Conservation (phyloP, 2,888 invertebrate species). For the Cepaea hortensis region DNA sequence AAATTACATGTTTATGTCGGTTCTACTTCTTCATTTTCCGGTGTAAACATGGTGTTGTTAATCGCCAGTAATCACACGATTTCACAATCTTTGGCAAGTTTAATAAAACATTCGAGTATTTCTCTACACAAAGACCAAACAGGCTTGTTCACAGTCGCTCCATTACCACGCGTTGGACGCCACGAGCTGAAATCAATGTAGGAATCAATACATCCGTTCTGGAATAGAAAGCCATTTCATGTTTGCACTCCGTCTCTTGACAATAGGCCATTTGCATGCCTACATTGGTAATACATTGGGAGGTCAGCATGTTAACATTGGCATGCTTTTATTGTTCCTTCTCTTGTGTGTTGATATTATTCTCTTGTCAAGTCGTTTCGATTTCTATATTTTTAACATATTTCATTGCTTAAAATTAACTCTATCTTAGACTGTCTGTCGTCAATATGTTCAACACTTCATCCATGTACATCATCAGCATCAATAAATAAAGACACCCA, state of each 20-base stretch:
- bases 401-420: too few relatives aligned
- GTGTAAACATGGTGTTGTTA: too few relatives aligned
- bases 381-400: too few relatives aligned
- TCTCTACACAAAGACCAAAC: constrained; percentile 4
- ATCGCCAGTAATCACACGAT: not conserved
- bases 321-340: too few relatives aligned
- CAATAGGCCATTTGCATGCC: constrained; percentile 33
- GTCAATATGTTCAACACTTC: too few relatives aligned
- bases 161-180: not conserved
- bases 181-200: constrained; percentile 6
- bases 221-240: constrained; percentile 30
- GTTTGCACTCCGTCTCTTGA: constrained; percentile 21
- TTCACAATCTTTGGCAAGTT: not conserved
- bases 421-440: too few relatives aligned
- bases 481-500: too few relatives aligned
- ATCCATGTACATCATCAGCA: too few relatives aligned
- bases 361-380: too few relatives aligned
- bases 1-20: too few relatives aligned
- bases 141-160: not conserved
- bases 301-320: not conserved
- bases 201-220: constrained; percentile 13
- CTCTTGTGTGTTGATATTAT: too few relatives aligned
- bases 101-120: not conserved
- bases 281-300: constrained; percentile 6
- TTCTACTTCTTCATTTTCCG: too few relatives aligned